These are phyloP conservation scores for Herminia tarsipennalis DNA, from an alignment of 2,888 invertebrate genomes.

Conservation along the genomic window DNA sequence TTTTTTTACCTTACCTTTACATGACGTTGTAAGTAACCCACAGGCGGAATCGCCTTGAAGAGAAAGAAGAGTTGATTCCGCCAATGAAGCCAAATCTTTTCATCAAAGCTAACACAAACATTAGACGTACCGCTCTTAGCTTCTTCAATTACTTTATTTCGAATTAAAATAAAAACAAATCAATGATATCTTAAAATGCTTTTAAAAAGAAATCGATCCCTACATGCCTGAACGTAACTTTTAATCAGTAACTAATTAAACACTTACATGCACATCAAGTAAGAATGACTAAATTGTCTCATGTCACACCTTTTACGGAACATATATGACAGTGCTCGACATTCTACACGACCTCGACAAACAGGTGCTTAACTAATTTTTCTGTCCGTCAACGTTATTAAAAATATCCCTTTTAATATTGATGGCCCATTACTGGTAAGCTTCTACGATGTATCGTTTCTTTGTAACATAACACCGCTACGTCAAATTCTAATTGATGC, in stretches of 20 bases:
- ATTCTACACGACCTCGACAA: conserved; percentile 22
- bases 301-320: conserved; percentile 14
- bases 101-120: no score
- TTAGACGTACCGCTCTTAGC: no score
- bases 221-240: no score
- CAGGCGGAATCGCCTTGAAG: no score
- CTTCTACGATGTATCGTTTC: conserved; percentile 67
- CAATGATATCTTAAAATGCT: no score
- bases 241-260: neutral
- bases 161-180: no score
- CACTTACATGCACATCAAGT: conserved; percentile 1
- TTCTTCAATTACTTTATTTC: no score
- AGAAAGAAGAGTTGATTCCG: no score
- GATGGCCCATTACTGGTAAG: conserved; percentile 75
- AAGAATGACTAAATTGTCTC: conserved; percentile 17
- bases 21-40: no score
- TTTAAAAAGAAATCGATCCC: no score
- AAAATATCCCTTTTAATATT: conserved; percentile 70
- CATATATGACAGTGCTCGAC: conserved; percentile 27
- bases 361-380: conserved; percentile 36
- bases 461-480: conserved; percentile 79
- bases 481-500: conserved; percentile 82
- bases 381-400: conserved; percentile 45
- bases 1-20: no score
- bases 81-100: no score